phyloP scores from a whole-genome alignment of 2,113 vertebrate species.

The Thymallus thymallus region DNA sequence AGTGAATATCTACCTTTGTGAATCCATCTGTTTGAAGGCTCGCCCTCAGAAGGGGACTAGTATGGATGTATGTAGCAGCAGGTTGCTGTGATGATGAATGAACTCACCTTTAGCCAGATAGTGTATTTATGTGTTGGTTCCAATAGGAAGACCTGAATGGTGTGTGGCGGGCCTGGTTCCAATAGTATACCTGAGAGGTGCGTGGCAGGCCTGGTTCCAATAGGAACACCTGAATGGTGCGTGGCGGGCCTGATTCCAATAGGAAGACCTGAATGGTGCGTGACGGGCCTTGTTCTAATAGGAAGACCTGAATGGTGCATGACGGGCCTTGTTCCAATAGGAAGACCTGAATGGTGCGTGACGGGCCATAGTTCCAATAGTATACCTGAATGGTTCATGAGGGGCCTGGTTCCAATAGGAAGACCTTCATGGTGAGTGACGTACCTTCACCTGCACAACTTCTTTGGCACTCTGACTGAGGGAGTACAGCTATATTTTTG shows the following conservation, averaged over 20 bases:
- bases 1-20: slow-evolving; percentile 26
- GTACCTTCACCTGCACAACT: slow-evolving; percentile 49
- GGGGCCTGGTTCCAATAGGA: no score
- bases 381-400: no score
- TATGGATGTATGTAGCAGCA: slow-evolving; percentile 16
- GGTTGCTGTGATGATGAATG: slow-evolving; percentile 33
- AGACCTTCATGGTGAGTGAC: neutral
- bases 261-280: no score
- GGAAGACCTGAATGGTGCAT: no score
- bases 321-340: no score
- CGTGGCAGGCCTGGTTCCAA: no score
- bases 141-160: slow-evolving; percentile 19
- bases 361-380: no score
- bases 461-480: slow-evolving; percentile 31
- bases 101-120: slow-evolving; percentile 8
- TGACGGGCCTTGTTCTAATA: no score
- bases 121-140: slow-evolving; percentile 28
- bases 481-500: slow-evolving; percentile 26
- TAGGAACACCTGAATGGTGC: no score
- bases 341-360: no score
- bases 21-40: slow-evolving; percentile 38
- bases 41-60: neutral
- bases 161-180: slow-evolving; percentile 3
- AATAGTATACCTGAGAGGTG: no score
- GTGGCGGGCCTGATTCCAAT: no score